Percentiles rank a stretch among this genome's conserved stretches.
Evolutionary conservation across 2,888 invertebrate species (phyloP).

Genomic region (Amiota communis): DNA sequence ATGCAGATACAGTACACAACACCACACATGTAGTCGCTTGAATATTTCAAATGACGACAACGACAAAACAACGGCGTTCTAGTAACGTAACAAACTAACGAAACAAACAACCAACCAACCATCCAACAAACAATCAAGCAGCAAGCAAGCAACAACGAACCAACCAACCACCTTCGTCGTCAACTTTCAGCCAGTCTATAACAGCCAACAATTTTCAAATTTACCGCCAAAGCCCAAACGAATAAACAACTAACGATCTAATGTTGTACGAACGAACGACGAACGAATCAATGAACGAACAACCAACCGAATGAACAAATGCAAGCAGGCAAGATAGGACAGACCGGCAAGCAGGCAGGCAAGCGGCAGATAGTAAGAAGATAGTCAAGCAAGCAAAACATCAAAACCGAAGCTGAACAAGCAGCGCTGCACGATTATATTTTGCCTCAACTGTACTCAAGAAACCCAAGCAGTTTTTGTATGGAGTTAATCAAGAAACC

Average conservation of each 20-base stretch:
- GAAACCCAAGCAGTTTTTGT: constrained; percentile 72
- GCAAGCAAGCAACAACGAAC: too few species aligned
- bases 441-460: constrained; percentile 68
- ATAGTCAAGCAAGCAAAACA: too few species aligned
- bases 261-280: background rate
- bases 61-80: too few species aligned
- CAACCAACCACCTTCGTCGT: constrained; percentile 38
- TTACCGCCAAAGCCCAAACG: constrained; percentile 68
- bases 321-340: too few species aligned
- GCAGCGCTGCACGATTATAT: constrained; percentile 6
- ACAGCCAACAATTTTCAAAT: constrained; percentile 71
- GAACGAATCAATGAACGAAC: background rate
- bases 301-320: constrained; percentile 22
- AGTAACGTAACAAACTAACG: background rate
- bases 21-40: too few species aligned
- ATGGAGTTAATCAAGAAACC: constrained; percentile 80
- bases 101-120: background rate
- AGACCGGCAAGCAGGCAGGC: too few species aligned
- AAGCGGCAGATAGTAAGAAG: too few species aligned
- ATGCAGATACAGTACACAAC: background rate
- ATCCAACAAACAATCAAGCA: background rate
- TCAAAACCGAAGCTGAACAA: background rate
- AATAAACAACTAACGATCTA: background rate
- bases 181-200: constrained; percentile 20
- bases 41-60: too few species aligned